Conservation (phyloP, 2,797 vertebrate species). For the Capromys pilorides region DNA sequence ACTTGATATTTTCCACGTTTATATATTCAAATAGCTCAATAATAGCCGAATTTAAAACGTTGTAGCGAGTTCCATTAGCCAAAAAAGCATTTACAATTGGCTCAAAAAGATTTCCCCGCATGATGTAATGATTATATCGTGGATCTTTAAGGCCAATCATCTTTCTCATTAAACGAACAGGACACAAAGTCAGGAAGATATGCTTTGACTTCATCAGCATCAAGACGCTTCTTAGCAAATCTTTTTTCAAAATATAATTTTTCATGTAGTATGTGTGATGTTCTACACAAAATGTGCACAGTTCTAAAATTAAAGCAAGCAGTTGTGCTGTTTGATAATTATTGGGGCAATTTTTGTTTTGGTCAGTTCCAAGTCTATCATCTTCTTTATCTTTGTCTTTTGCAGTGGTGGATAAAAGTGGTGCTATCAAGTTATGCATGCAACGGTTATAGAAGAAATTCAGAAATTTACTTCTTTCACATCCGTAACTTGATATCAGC, state of each 20-base stretch:
- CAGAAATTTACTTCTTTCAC: constrained; percentile 94
- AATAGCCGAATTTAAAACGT: constrained; percentile 97
- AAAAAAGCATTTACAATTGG: constrained; percentile 95
- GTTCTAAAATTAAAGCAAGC: constrained; percentile 95
- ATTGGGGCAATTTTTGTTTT: constrained; percentile 92
- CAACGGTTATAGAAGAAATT: constrained; percentile 98
- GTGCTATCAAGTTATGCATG: constrained; percentile 94
- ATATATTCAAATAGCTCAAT: constrained; percentile 98
- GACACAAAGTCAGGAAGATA: constrained; percentile 94
- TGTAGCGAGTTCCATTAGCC: constrained; percentile 96
- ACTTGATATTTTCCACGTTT: constrained; percentile 95
- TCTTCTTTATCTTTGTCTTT: constrained; percentile 90
- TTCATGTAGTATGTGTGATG: constrained; percentile 96
- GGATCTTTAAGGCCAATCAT: constrained; percentile 96
- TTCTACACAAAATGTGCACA: constrained; percentile 96
- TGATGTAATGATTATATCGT: constrained; percentile 96
- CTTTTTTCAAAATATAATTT: constrained; percentile 97
- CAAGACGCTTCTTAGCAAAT: constrained; percentile 94
- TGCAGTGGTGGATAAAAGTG: constrained; percentile 93
- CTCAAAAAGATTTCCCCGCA: constrained; percentile 96
- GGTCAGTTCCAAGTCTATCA: constrained; percentile 87
- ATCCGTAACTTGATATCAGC: constrained; percentile 92
- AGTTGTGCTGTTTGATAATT: constrained; percentile 97
- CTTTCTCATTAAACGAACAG: constrained; percentile 95
- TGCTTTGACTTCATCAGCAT: constrained; percentile 98